A percentile compares a stretch with the other conserved stretches of the same genome.
phyloP scores from a whole-genome alignment of 1,140 invertebrate species.

The Apis dorsata region DNA sequence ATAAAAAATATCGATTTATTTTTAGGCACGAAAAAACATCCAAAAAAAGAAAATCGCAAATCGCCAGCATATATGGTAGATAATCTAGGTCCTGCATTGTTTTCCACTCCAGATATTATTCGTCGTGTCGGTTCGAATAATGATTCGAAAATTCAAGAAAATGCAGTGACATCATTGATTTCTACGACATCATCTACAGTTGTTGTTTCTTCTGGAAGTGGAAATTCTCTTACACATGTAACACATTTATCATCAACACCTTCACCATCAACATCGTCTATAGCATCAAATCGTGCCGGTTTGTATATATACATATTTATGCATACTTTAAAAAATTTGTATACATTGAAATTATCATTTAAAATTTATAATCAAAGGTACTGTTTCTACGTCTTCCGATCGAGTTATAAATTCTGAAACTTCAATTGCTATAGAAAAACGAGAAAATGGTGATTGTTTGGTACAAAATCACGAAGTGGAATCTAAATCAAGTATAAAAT shows the following conservation, averaged over 20 bases:
- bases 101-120: conserved; percentile 89
- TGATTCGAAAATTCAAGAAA: conserved; percentile 78
- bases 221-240: background rate
- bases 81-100: conserved; percentile 84
- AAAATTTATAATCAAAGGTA: background rate
- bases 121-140: conserved; percentile 80
- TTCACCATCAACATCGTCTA: background rate
- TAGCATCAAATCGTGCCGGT: conserved; percentile 2
- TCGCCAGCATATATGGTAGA: conserved; percentile 83
- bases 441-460: background rate
- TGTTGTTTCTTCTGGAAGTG: background rate
- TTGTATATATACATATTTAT: background rate
- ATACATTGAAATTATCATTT: no score
- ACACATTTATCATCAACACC: background rate
- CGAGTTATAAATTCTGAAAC: background rate
- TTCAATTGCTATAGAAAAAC: background rate
- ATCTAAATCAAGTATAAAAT: conserved; percentile 60
- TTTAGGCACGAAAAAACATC: conserved; percentile 76
- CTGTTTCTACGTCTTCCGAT: background rate
- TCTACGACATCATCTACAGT: conserved; percentile 8
- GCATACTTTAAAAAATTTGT: background rate
- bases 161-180: conserved; percentile 56
- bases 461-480: conserved; percentile 56
- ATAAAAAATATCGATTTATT: background rate
- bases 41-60: conserved; percentile 86